These are phyloP conservation scores for Cyclophora punctaria DNA, from an alignment of 2,888 invertebrate species.

Conservation along the genomic window DNA sequence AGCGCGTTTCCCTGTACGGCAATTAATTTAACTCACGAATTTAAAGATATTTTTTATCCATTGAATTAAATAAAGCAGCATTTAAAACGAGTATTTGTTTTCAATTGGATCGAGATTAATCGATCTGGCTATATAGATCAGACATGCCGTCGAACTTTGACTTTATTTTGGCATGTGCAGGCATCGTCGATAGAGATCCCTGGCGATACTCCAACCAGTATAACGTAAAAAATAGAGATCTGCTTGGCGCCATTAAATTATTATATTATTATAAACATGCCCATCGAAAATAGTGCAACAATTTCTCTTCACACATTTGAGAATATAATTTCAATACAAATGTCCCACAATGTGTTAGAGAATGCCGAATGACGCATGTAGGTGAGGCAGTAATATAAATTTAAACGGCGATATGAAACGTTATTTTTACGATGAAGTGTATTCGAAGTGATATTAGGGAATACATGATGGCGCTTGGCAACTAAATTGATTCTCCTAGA, in stretches of 20 bases:
- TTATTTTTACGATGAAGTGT: constrained; percentile 1
- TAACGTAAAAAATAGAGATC: constrained; percentile 57
- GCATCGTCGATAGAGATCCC: constrained; percentile 42
- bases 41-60: no score
- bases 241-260: constrained; percentile 57
- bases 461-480: no score
- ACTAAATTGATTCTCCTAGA: no score
- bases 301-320: not conserved
- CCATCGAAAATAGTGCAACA: not conserved
- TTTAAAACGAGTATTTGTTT: not conserved
- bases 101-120: constrained; percentile 1
- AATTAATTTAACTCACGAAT: no score
- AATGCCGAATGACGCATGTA: not conserved
- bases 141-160: constrained; percentile 63
- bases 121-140: constrained; percentile 16
- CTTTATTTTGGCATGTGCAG: constrained; percentile 62
- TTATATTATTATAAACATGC: no score
- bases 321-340: no score
- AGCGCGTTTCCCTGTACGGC: no score
- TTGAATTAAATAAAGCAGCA: not conserved
- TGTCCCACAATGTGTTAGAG: no score
- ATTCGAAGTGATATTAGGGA: no score
- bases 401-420: not conserved
- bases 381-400: not conserved
- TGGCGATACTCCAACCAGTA: constrained; percentile 57